A percentile compares a stretch with the other conserved stretches of the same genome.
These are phyloP conservation scores for Platysteira castanea DNA, from an alignment of 2,113 vertebrate genomes.

Conservation along the genomic window DNA sequence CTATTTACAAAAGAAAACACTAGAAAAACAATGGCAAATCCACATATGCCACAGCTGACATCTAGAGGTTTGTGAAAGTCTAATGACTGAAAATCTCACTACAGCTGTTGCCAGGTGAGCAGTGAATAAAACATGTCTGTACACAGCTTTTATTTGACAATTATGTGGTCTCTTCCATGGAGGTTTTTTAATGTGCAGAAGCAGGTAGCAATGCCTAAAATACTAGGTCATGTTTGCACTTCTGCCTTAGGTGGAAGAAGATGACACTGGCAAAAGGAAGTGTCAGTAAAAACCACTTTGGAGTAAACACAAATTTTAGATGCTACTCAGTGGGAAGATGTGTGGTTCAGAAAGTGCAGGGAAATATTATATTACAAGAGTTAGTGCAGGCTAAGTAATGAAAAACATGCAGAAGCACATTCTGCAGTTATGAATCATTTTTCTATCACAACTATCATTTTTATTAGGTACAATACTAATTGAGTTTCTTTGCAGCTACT, in stretches of 20 bases:
- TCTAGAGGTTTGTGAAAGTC: neutral
- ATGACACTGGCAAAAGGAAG: neutral
- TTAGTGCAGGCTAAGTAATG: constrained; percentile 25
- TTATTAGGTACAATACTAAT: constrained; percentile 49
- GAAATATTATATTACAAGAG: neutral
- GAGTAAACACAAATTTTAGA: neutral
- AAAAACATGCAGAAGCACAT: constrained; percentile 47
- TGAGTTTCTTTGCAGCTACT: constrained; percentile 42
- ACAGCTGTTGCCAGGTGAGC: neutral
- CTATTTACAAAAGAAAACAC: neutral
- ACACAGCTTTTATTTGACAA: neutral
- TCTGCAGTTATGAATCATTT: constrained; percentile 33
- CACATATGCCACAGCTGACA: neutral
- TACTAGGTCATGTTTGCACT: neutral
- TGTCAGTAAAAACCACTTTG: neutral
- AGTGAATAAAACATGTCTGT: neutral
- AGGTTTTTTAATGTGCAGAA: neutral
- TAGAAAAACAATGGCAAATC: neutral
- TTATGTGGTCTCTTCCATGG: neutral
- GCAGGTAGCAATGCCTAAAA: neutral
- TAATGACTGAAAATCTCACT: neutral
- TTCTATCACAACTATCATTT: constrained; percentile 29
- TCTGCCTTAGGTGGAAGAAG: neutral
- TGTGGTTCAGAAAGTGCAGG: neutral
- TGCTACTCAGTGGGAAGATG: neutral